Conservation (phyloP, 1,140 invertebrate species). For the Bombus impatiens region DNA sequence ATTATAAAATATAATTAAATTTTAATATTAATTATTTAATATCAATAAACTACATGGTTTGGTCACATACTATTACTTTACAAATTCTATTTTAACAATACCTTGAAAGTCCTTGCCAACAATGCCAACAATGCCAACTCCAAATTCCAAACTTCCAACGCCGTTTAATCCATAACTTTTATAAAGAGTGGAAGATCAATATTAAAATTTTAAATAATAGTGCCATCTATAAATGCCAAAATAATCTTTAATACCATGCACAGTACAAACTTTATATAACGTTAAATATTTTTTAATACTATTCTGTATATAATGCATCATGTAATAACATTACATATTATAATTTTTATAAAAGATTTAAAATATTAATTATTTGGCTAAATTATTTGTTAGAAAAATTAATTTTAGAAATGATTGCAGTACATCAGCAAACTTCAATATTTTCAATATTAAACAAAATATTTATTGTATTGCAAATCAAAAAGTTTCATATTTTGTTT, state of each 20-base stretch:
- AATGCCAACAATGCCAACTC: background rate
- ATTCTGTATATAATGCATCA: background rate
- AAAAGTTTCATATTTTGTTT: background rate
- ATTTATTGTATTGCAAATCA: background rate
- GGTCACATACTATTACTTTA: constrained; percentile 46
- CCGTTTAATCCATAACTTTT: constrained; percentile 11
- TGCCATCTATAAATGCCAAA: constrained; percentile 46
- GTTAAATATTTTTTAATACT: background rate
- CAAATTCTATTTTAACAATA: constrained; percentile 72
- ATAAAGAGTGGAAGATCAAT: constrained; percentile 27
- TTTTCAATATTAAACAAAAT: background rate
- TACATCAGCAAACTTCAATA: background rate
- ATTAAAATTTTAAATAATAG: constrained; percentile 30
- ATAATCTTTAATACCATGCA: background rate
- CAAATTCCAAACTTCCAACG: constrained; percentile 27
- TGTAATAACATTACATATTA: background rate
- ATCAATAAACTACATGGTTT: constrained; percentile 20
- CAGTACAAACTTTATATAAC: background rate
- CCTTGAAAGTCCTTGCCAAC: constrained; percentile 66
- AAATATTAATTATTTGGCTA: background rate
- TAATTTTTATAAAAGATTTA: background rate
- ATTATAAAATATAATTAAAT: constrained; percentile 20
- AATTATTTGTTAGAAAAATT: background rate
- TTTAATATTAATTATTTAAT: constrained; percentile 3
- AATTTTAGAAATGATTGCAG: background rate